phyloP scores from a whole-genome alignment of 2,888 invertebrate genomes.

The Crocallis elinguaria region DNA sequence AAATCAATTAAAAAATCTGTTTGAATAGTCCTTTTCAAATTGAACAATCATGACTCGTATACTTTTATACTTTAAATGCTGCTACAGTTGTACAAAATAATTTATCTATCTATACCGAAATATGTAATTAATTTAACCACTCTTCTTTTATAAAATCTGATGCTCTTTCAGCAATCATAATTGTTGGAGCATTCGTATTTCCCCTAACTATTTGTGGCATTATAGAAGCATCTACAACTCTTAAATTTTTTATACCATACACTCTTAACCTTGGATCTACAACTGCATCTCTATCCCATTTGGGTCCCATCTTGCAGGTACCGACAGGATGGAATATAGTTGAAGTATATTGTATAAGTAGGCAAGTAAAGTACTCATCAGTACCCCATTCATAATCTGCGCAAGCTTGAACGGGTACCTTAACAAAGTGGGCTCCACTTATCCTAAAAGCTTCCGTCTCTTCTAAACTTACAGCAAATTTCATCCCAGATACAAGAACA shows the following conservation, averaged over 20 bases:
- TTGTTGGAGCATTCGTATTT: constrained; percentile 93
- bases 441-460: constrained; percentile 84
- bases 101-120: neutral
- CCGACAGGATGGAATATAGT: constrained; percentile 89
- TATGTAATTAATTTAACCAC: constrained; percentile 50
- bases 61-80: too few species aligned
- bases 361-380: constrained; percentile 88
- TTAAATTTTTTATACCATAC: constrained; percentile 85
- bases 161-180: constrained; percentile 94
- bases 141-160: constrained; percentile 90
- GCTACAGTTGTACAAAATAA: constrained; percentile 4
- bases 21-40: too few species aligned
- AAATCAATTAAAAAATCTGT: too few species aligned
- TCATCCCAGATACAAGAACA: constrained; percentile 85
- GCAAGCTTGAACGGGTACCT: constrained; percentile 86
- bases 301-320: constrained; percentile 89
- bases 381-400: constrained; percentile 82
- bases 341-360: constrained; percentile 86
- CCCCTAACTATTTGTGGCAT: constrained; percentile 87
- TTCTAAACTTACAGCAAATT: constrained; percentile 84
- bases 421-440: constrained; percentile 83
- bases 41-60: too few species aligned
- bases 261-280: constrained; percentile 87
- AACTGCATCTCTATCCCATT: constrained; percentile 85
- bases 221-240: constrained; percentile 88